A percentile compares a stretch with the other conserved stretches of the same genome.
phyloP scores from a whole-genome alignment of 2,113 vertebrate genomes.

The Oenanthe melanoleuca region DNA sequence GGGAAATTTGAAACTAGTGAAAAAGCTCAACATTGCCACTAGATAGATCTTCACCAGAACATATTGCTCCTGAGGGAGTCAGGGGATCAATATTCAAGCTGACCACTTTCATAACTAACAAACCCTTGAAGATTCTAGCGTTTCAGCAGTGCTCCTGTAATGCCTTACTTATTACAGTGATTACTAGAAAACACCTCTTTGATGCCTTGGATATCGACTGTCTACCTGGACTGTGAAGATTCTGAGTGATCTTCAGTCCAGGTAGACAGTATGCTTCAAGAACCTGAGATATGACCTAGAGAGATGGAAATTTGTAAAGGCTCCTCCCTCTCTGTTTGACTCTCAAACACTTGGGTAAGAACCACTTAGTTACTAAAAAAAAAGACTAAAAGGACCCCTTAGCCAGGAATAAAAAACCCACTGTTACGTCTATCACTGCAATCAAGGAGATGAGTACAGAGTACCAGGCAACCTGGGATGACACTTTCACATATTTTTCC shows the following conservation, averaged over 20 bases:
- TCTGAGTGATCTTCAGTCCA: not conserved
- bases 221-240: not conserved
- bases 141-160: not conserved
- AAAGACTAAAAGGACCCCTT: not conserved
- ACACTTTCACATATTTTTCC: not conserved
- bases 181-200: not conserved
- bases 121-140: not conserved
- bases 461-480: not conserved
- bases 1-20: not conserved
- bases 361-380: not conserved
- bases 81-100: not conserved
- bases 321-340: not conserved
- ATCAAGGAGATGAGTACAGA: not conserved
- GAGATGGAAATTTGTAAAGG: not conserved
- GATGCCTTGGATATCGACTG: not conserved
- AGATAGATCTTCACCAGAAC: not conserved
- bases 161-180: not conserved
- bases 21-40: not conserved
- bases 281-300: not conserved
- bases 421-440: not conserved
- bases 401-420: not conserved
- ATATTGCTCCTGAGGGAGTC: not conserved
- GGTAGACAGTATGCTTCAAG: not conserved
- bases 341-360: not conserved
- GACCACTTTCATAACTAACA: not conserved